Percentiles rank a stretch among this genome's conserved stretches.
phyloP scores from a whole-genome alignment of 2,113 vertebrate genomes.

The Grus americana region DNA sequence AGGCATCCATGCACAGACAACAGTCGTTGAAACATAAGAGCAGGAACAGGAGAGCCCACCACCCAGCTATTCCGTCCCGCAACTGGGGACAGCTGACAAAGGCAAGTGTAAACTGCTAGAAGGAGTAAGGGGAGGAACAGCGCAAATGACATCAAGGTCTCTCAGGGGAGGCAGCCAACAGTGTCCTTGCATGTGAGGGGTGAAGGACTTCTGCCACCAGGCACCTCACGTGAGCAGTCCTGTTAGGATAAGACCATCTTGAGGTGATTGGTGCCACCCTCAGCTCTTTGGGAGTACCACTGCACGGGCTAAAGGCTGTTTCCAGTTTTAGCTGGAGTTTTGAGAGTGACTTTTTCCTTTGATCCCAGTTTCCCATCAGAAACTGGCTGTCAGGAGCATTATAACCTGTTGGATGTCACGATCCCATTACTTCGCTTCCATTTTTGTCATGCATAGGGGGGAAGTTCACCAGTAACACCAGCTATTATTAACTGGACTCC shows the following conservation, averaged over 20 bases:
- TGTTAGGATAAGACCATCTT: not conserved
- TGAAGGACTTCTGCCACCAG: not conserved
- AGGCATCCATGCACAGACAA: not conserved
- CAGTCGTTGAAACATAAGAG: not conserved
- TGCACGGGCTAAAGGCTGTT: not conserved
- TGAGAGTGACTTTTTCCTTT: not conserved
- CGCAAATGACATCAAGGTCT: fast-evolving
- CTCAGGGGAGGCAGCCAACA: not conserved
- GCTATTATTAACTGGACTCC: not conserved
- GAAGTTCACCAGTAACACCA: not conserved
- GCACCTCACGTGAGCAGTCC: not conserved
- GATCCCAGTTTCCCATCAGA: not conserved
- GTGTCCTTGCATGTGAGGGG: not conserved
- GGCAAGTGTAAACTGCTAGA: not conserved
- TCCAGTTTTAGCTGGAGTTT: not conserved
- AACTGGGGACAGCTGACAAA: not conserved
- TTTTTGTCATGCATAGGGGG: not conserved
- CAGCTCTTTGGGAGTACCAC: not conserved
- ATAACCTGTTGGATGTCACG: not conserved
- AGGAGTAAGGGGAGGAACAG: not conserved
- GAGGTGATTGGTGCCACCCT: not conserved
- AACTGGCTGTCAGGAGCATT: not conserved
- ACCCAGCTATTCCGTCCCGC: not conserved
- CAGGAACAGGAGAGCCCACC: not conserved
- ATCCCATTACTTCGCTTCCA: not conserved